These are phyloP conservation scores for Coleophora flavipennella DNA, from an alignment of 2,888 invertebrate genomes.

Conservation along the genomic window DNA sequence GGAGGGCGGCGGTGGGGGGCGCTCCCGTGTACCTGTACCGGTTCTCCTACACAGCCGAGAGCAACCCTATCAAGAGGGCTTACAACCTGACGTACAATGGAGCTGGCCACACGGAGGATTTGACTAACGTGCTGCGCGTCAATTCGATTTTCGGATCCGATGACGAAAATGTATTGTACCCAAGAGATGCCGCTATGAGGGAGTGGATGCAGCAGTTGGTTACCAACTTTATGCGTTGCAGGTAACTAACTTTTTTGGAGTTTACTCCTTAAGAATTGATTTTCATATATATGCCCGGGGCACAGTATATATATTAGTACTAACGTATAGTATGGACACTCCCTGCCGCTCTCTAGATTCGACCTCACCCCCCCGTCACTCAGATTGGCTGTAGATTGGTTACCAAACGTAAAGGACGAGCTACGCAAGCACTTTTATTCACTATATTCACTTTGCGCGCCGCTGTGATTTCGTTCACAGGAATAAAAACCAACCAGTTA, in stretches of 20 bases:
- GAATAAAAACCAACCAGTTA: too few relatives aligned
- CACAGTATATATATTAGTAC: too few relatives aligned
- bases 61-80: constrained; percentile 55
- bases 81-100: constrained; percentile 49
- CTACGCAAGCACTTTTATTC: too few relatives aligned
- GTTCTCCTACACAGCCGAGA: constrained; percentile 62
- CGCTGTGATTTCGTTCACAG: too few relatives aligned
- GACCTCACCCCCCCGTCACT: too few relatives aligned
- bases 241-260: constrained; percentile 15
- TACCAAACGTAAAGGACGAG: too few relatives aligned
- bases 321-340: too few relatives aligned
- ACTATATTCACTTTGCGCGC: too few relatives aligned
- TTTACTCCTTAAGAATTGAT: too few relatives aligned
- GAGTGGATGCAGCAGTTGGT: constrained; percentile 17
- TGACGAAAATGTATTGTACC: background rate
- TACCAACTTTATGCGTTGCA: constrained; percentile 19
- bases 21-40: constrained; percentile 67
- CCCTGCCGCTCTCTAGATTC: too few relatives aligned
- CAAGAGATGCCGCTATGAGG: constrained; percentile 16
- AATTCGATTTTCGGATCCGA: constrained; percentile 24
- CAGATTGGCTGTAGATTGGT: too few relatives aligned
- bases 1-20: constrained; percentile 24
- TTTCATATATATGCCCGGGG: too few relatives aligned
- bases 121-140: constrained; percentile 65
- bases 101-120: constrained; percentile 73